Evolutionary conservation across 2,888 invertebrate genomes (phyloP), one percentile per base, ranked within the genome.

Genomic region (Octodonta nipae): DNA sequence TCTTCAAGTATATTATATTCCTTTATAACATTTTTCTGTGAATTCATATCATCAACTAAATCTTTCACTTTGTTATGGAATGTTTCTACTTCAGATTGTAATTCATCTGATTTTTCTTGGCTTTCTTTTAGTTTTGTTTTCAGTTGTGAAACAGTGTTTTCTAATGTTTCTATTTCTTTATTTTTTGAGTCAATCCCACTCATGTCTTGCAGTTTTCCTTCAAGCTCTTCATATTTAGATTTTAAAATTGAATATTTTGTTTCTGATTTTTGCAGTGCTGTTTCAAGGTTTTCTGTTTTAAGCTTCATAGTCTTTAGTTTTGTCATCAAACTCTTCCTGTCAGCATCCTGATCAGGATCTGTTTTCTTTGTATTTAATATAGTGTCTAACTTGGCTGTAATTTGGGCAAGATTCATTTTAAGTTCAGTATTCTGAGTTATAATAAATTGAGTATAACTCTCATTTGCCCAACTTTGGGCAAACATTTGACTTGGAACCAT

Each of bases 371-470:
- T 33, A 28, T 32, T 43, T 25, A 73, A 47, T 13, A 78, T 58
- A 41, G 64, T 65, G 46, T 78, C 76, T 20, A 79, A 60, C 59
- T 76, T 78, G 35, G 70, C 69, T 13, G 70, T 64, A 41, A 78
- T 63, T 49, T 75, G 71, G n/a, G 67, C 60, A 38, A 78, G 59
- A 41, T 70, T 68, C 58, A 76, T 66, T 40, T 77, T 64, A n/a
- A 78, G 56, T 54, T 79, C 78, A 5, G 73, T 65, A 49, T 75
- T 75, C 37, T 76, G 73, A 11, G 71, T 60, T 30, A 75, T 50
- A 36, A 75, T 61, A 42, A 73, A 57, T 13, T 39, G 37, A 41
- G 68, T 68, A 25, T 71, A 50, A 38, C 63, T 64, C 26, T 68
- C 64, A 42, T 22, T 34, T 30, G 34, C 4, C n/a, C n/a, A n/a